A percentile compares a stretch with the other conserved stretches of the same genome.
phyloP scores from a whole-genome alignment of 2,888 invertebrate genomes.

The Lordiphosa fenestrarum region DNA sequence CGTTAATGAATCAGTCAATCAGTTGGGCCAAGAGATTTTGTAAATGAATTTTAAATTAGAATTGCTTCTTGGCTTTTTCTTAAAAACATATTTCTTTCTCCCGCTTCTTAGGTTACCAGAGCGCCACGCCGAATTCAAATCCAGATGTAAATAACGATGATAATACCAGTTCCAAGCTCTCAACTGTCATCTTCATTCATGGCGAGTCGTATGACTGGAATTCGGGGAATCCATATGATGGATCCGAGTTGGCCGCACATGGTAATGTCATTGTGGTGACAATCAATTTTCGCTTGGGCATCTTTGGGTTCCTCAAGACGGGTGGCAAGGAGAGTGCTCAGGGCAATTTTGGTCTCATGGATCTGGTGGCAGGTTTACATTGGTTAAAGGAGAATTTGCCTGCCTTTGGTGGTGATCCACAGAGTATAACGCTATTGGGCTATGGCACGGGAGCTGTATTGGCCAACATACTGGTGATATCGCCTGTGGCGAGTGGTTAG shows the following conservation, averaged over 20 bases:
- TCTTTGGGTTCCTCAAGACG: conserved; percentile 94
- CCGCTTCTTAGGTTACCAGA: not conserved
- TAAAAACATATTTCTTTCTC: too few species aligned
- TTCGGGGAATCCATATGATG: conserved; percentile 98
- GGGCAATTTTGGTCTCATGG: conserved; percentile 95
- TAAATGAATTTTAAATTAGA: too few species aligned
- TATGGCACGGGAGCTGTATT: conserved; percentile 98
- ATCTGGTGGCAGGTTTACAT: conserved; percentile 95
- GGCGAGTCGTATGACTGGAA: conserved; percentile 98
- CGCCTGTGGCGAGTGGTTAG: conserved; percentile 95
- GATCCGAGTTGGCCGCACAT: conserved; percentile 95
- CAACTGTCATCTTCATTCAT: conserved; percentile 94
- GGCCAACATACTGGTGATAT: conserved; percentile 96
- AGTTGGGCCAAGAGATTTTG: too few species aligned
- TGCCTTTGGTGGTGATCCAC: conserved; percentile 96
- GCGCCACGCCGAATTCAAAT: conserved; percentile 14
- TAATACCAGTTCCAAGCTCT: conserved; percentile 80
- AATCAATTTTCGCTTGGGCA: conserved; percentile 94
- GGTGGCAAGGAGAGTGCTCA: conserved; percentile 93
- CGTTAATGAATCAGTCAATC: too few species aligned
- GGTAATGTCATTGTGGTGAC: conserved; percentile 94
- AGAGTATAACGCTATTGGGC: conserved; percentile 95
- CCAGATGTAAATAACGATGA: conserved; percentile 14
- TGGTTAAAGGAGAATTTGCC: conserved; percentile 98
- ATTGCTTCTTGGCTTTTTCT: too few species aligned